Conservation (phyloP, 2,113 vertebrate genomes). For the Natator depressus region DNA sequence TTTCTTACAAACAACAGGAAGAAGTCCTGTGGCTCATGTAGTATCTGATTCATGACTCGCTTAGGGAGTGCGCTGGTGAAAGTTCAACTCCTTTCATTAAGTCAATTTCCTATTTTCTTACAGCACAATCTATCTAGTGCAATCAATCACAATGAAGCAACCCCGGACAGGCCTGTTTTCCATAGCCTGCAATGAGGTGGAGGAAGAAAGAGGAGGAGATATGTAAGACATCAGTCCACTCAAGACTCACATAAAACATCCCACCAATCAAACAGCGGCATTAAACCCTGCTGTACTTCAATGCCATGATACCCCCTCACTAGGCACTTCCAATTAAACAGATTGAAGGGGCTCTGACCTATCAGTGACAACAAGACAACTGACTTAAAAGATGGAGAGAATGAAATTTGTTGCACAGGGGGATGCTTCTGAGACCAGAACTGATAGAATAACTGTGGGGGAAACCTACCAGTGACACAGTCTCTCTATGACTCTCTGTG, state of each 20-base stretch:
- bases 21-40: background rate
- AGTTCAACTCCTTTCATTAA: slow-evolving; percentile 24
- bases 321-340: background rate
- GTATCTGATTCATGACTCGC: slow-evolving; percentile 28
- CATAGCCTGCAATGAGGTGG: fast-evolving
- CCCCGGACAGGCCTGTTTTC: background rate
- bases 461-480: fast-evolving
- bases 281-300: background rate
- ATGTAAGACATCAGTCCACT: fast-evolving
- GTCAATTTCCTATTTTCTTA: slow-evolving; percentile 23
- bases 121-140: background rate
- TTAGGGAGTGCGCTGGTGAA: background rate
- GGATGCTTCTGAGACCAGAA: background rate
- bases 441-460: fast-evolving
- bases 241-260: background rate
- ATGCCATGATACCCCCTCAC: fast-evolving
- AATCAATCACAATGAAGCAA: slow-evolving; percentile 1
- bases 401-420: background rate
- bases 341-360: background rate
- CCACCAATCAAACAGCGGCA: background rate
- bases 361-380: background rate
- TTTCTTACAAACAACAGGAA: background rate
- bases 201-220: fast-evolving
- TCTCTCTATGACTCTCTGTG: background rate
- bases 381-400: background rate